Base-by-base conservation (phyloP, 2,888 invertebrate species). In the Sepioteuthis lessoniana region DNA sequence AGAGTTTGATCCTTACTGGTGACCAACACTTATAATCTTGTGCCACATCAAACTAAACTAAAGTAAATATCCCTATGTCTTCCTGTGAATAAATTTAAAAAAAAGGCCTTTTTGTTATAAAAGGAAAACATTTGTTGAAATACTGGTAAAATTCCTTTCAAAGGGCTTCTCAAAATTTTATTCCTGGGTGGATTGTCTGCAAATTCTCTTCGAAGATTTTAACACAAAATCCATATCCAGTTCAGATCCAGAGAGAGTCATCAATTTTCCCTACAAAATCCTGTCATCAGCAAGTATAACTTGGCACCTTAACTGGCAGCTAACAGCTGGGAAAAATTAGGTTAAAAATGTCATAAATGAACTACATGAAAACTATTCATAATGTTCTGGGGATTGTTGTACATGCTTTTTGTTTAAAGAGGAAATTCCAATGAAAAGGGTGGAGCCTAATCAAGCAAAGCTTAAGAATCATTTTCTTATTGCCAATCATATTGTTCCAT, bases 241-340 rank as follows among this genome's bases (percentile, higher is more conserved):
- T 76, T n/a, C 76, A 76, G 76, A 76, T 76, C 76, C 76, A 76
- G n/a, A n/a, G 76, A 76, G 76, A 76, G 76, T 76, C 76, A 76
- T 76, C 76, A 16, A 76, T 13, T 35, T 76, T 76, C 76, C n/a
- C n/a, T n/a, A n/a, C 76, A 76, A 76, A 42, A 76, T 76, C n/a
- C 76, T 76, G 76, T 76, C 76, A 76, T 76, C 76, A 76, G 76
- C n/a, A 76, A 76, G 76, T 76, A n/a, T 76, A 76, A 76, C n/a
- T 76, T 76, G 76, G 35, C n/a, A 76, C 76, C n/a, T 76, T 76
- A n/a, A 35, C 76, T 35, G 76, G n/a, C n/a, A 35, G 16, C n/a
- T 13, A 76, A 76, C 76, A 76, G 76, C 76, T 76, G 76, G 76
- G 76, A 76, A 76, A 76, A 76, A 76, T 76, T 76, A 76, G 76